A percentile compares a stretch with the other conserved stretches of the same genome.
Evolutionary conservation across 2,888 invertebrate genomes (phyloP).

Genomic region (Drosophila mulleri): DNA sequence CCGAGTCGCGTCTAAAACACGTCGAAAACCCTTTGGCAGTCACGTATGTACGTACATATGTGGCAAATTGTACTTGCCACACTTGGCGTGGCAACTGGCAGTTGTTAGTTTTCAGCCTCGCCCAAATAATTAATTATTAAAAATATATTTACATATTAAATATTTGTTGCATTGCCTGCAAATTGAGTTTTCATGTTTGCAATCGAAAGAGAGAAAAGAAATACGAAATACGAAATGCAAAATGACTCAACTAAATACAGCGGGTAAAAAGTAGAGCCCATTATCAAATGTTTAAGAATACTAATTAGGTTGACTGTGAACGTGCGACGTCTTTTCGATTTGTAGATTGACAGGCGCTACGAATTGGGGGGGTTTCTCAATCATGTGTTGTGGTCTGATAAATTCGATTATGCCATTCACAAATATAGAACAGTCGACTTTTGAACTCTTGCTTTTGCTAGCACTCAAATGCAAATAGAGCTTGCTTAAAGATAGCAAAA

Average conservation of each 20-base stretch:
- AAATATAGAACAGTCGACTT: constrained; percentile 31
- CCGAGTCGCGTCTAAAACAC: neutral
- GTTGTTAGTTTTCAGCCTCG: constrained; percentile 10
- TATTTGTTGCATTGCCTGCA: constrained; percentile 12
- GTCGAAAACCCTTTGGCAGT: constrained; percentile 5
- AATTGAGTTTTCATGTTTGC: constrained; percentile 30
- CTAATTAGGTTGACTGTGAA: constrained; percentile 5
- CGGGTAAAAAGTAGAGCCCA: neutral
- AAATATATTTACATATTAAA: constrained; percentile 1
- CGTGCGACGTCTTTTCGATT: constrained; percentile 13
- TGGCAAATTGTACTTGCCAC: constrained; percentile 21
- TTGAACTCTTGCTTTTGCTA: neutral
- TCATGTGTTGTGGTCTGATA: constrained; percentile 36
- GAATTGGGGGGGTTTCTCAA: constrained; percentile 17
- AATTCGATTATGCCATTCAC: constrained; percentile 27
- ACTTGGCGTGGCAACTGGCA: constrained; percentile 28
- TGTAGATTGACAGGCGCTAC: neutral
- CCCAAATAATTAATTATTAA: constrained; percentile 45
- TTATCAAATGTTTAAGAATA: neutral
- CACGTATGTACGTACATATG: constrained; percentile 42
- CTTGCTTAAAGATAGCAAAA: neutral
- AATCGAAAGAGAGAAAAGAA: neutral
- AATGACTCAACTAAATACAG: neutral
- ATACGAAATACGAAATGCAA: neutral
- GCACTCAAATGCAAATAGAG: neutral